These are phyloP conservation scores for Sternarchorhynchus goeldii DNA, from an alignment of 2,797 vertebrate species.

Conservation along the genomic window DNA sequence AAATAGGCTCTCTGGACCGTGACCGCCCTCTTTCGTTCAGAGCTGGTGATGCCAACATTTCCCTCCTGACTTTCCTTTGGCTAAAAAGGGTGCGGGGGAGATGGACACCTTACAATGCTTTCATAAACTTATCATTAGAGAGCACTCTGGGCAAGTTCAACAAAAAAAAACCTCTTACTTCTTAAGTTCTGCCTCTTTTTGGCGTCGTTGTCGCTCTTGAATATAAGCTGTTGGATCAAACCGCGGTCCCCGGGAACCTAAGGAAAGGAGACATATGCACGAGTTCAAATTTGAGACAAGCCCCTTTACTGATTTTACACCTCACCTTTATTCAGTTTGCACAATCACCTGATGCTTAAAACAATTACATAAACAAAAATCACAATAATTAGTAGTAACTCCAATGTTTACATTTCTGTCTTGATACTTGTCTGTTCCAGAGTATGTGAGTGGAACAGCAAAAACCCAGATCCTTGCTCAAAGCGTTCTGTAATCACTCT, in stretches of 20 bases:
- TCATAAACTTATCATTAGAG: background rate
- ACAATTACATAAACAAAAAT: background rate
- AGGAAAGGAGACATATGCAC: background rate
- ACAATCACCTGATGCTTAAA: background rate
- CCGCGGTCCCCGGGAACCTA: constrained; percentile 75
- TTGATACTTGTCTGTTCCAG: no score
- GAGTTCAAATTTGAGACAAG: background rate
- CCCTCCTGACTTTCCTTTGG: constrained; percentile 77
- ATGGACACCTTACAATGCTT: constrained; percentile 4
- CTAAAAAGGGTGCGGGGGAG: constrained; percentile 57
- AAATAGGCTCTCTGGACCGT: constrained; percentile 73
- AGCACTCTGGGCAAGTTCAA: no score
- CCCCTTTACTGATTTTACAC: background rate
- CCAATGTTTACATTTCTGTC: no score
- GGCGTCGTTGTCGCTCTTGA: constrained; percentile 81
- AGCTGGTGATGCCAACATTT: constrained; percentile 70
- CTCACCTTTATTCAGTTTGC: background rate
- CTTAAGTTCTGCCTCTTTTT: constrained; percentile 79
- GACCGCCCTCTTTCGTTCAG: constrained; percentile 76
- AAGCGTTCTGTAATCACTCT: no score
- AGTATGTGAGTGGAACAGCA: no score
- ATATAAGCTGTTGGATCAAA: constrained; percentile 93
- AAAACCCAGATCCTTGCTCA: no score
- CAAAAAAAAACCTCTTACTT: constrained; percentile 70
- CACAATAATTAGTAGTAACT: background rate